Conservation (phyloP, 2,113 vertebrate species). For the Xiphorhynchus elegans region DNA sequence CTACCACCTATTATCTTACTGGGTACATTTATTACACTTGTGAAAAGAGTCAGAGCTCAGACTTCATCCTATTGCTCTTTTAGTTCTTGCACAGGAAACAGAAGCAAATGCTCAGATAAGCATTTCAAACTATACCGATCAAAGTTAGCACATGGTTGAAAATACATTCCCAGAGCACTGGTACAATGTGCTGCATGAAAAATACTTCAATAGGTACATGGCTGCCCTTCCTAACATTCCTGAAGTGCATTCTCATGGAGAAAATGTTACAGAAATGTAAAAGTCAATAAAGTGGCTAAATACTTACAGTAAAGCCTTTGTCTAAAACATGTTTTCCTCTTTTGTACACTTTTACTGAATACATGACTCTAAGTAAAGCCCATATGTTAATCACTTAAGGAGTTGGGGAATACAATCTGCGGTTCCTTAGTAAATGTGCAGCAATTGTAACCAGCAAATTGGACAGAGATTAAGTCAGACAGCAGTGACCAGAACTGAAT, state of each 20-base stretch:
- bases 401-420: background rate
- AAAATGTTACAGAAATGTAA: background rate
- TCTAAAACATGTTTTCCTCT: background rate
- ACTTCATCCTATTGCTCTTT: background rate
- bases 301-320: background rate
- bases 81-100: background rate
- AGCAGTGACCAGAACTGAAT: background rate
- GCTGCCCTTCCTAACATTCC: background rate
- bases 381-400: background rate
- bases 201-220: background rate
- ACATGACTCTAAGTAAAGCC: background rate
- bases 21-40: background rate
- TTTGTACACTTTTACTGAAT: background rate
- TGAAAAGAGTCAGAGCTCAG: background rate
- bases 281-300: background rate
- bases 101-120: background rate
- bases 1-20: background rate
- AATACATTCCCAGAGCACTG: background rate
- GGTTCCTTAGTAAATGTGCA: background rate
- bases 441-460: background rate
- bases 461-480: background rate
- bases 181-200: background rate
- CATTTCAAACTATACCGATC: background rate
- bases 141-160: background rate
- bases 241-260: background rate